Evolutionary conservation across 2,888 invertebrate genomes (phyloP), one percentile per base, ranked within the genome.

Genomic region (Kryphioiulus occultus): DNA sequence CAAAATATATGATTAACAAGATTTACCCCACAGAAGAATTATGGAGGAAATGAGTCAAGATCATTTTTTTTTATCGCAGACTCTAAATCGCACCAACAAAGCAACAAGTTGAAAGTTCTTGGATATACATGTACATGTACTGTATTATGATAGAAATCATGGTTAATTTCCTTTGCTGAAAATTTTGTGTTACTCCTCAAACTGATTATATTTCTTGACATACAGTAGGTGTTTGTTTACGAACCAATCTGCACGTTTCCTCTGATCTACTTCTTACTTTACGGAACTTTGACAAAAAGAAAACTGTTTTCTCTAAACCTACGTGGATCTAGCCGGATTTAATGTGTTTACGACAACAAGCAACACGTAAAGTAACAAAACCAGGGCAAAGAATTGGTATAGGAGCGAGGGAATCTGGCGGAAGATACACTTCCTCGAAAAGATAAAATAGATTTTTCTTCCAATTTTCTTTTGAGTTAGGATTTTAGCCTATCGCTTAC

Each of bases 401-500:
- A 9, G 39, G 39, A 39, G 53, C 53, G 53, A 53, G 53, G n/a
- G 53, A 53, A 53, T 17, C n/a, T 53, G 53, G 19, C 53, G 53
- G 53, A 53, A 53, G 53, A 53, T 53, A 19, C 19, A 53, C 53
- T 53, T 53, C n/a, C 19, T 19, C 19, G n/a, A n/a, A n/a, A 53
- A 53, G n/a, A 53, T 53, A 19, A 53, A 53, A 53, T 53, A 53
- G 53, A 53, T 53, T 53, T 53, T 53, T 53, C 53, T 53, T 53
- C 53, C 53, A 53, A 53, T 53, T 53, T 53, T 53, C 53, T 53
- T 53, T 53, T n/a, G 53, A 53, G 53, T 53, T 53, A 4, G 19
- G 53, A 53, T 53, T 53, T 53, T 53, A 53, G 53, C 53, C 53
- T 53, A 53, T 53, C 53, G 53, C 53, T 53, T 53, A 53, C 53